Evolutionary conservation across 1,140 invertebrate species (phyloP), one percentile per base, ranked within the genome.

Genomic region (Brachionus asplanchnoidis): DNA sequence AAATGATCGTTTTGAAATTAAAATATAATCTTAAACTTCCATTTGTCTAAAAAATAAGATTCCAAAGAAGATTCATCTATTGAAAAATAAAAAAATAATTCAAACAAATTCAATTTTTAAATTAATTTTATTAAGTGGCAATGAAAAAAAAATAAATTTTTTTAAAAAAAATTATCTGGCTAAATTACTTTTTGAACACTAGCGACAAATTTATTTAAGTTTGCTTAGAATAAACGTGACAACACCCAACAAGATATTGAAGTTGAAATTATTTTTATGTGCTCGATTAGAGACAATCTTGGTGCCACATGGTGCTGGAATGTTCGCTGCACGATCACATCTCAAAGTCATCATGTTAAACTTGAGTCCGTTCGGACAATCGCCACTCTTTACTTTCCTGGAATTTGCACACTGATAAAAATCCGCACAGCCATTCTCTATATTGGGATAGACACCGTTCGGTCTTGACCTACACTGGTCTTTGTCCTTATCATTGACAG

Each of bases 301-400:
- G 40, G 50, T 82, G 66, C 82, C 82, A 44, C 84, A 84, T 14
- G 84, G 84, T 66, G 53, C 68, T 11, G 44, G 46, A n/a, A 84
- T 50, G 60, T 84, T 84, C n/a, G 26, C 5, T n/a, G 70, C 20
- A 1, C 42, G 17, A 56, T 84, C 84, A 46, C 84, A 84, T 84
- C 84, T 53, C 14, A 56, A 17, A 26, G 66, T 84, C 17, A 60
- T 12, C 36, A 73, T 44, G 23, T 84, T 84, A 44, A 73, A 84
- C 40, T 84, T 84, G 14, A 73, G 23, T n/a, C 84, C 70, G n/a
- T 75, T 44, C 23, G 68, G 68, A 84, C 84, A 84, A 44, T 84
- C 68, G 60, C 84, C 84, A 60, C 40, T 84, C 44, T 84, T 84
- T 4, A 65, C 36, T 65, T 84, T 84, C n/a, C 7, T 40, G 14